Conservation (phyloP, 2,113 vertebrate species). For the Pteropus alecto region DNA sequence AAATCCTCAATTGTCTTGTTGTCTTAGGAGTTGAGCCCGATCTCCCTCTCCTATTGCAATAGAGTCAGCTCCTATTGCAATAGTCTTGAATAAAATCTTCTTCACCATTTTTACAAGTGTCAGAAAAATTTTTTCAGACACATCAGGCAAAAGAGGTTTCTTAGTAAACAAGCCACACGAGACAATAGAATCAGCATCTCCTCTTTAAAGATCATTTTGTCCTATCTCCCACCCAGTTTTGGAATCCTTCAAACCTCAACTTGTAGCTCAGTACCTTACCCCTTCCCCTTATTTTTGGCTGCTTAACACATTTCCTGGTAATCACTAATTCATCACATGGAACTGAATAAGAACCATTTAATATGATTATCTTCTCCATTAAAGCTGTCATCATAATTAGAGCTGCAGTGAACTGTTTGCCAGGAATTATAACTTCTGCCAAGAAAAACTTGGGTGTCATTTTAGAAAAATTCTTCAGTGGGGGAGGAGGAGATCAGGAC, state of each 20-base stretch:
- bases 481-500: slow-evolving; percentile 83
- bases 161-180: neutral
- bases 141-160: neutral
- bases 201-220: slow-evolving; percentile 6
- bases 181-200: neutral
- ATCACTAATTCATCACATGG: slow-evolving; percentile 81
- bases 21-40: neutral
- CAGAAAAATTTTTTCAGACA: neutral
- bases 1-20: neutral
- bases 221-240: neutral
- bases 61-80: neutral
- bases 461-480: slow-evolving; percentile 85
- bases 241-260: slow-evolving; percentile 13
- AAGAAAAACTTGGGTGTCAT: slow-evolving; percentile 88
- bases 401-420: slow-evolving; percentile 84
- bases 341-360: slow-evolving; percentile 83
- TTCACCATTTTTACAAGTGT: neutral
- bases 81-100: neutral
- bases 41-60: neutral
- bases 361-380: slow-evolving; percentile 85
- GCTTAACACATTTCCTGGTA: slow-evolving; percentile 77
- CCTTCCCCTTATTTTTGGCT: slow-evolving; percentile 67
- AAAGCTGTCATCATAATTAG: slow-evolving; percentile 86
- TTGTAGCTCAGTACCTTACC: neutral
- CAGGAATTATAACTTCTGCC: slow-evolving; percentile 85